Evolutionary conservation across 2,113 vertebrate genomes (phyloP).

Genomic region (Pluvialis apricaria): DNA sequence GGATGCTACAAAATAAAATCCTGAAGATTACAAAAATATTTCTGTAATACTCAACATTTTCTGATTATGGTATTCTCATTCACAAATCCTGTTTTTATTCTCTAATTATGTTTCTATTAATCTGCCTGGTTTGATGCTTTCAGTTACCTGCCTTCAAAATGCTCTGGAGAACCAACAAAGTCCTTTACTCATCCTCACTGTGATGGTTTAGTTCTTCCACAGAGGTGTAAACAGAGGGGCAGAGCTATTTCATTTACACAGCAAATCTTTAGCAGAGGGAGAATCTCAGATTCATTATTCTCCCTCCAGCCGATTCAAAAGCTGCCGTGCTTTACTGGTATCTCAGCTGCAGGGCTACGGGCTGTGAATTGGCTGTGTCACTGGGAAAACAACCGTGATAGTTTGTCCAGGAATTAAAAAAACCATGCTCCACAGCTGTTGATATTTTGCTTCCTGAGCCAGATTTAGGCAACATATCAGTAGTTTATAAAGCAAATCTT

Average conservation of each 20-base stretch:
- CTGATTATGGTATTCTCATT: neutral
- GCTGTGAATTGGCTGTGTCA: neutral
- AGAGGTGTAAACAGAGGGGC: neutral
- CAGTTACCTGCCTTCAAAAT: neutral
- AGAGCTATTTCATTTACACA: neutral
- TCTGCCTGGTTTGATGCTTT: neutral
- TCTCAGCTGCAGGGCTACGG: neutral
- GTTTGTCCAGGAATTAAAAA: constrained; percentile 34
- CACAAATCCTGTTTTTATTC: neutral
- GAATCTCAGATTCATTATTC: neutral
- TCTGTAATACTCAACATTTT: neutral
- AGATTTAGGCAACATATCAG: neutral
- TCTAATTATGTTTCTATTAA: neutral
- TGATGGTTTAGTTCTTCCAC: neutral
- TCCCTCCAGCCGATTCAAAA: neutral
- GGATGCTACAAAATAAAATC: neutral
- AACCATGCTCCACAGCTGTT: neutral
- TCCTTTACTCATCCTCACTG: neutral
- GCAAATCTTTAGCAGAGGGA: neutral
- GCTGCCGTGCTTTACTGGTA: neutral
- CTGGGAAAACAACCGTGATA: neutral
- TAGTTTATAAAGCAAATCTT: neutral
- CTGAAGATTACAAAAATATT: neutral
- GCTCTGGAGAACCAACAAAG: neutral
- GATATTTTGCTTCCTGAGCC: neutral